Percentiles rank a stretch among this genome's conserved stretches.
These are phyloP conservation scores for Papilio gigon DNA, from an alignment of 2,888 invertebrate species.

Conservation along the genomic window DNA sequence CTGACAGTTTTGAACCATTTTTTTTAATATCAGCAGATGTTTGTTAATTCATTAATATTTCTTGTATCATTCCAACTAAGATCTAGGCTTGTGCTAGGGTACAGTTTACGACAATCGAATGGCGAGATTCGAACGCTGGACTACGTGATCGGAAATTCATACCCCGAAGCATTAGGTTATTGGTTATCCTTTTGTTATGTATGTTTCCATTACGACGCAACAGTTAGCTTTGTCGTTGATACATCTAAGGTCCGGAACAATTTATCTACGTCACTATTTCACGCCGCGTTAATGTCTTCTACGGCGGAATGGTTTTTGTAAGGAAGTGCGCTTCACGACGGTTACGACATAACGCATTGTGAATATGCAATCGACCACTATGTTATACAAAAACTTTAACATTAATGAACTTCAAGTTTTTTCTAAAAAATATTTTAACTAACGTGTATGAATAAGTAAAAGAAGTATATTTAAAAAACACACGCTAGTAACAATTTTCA, in stretches of 20 bases:
- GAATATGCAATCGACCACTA: not conserved
- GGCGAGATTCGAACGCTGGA: too few species aligned
- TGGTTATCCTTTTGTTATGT: not conserved
- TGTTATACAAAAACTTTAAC: not conserved
- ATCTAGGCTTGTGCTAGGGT: too few species aligned
- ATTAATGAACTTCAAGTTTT: not conserved
- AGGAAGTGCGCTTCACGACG: not conserved
- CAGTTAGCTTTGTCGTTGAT: constrained; percentile 12
- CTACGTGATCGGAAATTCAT: too few species aligned
- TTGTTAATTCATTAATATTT: too few species aligned
- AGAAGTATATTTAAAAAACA: too few species aligned
- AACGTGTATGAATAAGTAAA: too few species aligned
- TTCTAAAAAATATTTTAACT: not conserved
- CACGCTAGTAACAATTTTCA: too few species aligned
- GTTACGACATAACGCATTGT: not conserved
- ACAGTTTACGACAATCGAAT: too few species aligned
- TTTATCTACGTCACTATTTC: constrained; percentile 11
- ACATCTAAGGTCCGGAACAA: constrained; percentile 1
- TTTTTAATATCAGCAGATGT: too few species aligned
- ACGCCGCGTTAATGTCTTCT: constrained; percentile 3
- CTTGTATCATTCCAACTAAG: too few species aligned
- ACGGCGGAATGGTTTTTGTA: constrained; percentile 12
- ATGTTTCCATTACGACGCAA: not conserved
- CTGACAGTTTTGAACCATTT: too few species aligned
- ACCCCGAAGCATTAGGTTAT: too few species aligned